These are phyloP conservation scores for Ridgeia piscesae DNA, from an alignment of 1,140 invertebrate genomes.

Conservation along the genomic window DNA sequence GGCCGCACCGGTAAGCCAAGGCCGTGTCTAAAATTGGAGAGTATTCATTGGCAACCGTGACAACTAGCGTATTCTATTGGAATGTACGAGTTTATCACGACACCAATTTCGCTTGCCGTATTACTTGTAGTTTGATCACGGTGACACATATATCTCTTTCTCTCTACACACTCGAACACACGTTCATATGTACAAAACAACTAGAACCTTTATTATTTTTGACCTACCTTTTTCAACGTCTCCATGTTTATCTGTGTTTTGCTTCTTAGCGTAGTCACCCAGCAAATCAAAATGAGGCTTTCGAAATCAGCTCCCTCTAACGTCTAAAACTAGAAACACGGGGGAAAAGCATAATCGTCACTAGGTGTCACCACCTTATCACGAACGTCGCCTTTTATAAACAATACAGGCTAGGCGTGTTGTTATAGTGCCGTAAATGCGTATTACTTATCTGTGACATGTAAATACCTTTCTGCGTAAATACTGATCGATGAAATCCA, in stretches of 20 bases:
- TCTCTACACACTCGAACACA: neutral
- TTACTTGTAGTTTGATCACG: neutral
- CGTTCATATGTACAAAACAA: neutral
- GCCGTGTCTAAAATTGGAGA: neutral
- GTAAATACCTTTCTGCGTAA: too few species aligned
- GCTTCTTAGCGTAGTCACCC: neutral
- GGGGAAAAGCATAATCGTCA: neutral
- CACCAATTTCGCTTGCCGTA: neutral
- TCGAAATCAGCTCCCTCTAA: neutral
- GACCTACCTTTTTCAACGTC: neutral
- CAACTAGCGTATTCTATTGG: neutral
- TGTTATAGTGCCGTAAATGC: too few species aligned
- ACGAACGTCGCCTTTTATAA: too few species aligned
- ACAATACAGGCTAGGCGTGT: too few species aligned
- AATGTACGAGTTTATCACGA: neutral
- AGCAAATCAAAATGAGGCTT: neutral
- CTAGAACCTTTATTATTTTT: neutral
- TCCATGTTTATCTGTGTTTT: conserved; percentile 6
- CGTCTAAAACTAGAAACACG: neutral
- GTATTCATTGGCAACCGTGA: conserved; percentile 4
- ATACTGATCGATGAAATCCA: too few species aligned
- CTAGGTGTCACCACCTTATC: neutral
- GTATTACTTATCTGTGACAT: too few species aligned
- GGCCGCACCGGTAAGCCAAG: neutral
- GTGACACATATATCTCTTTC: neutral